Evolutionary conservation across 2,888 invertebrate genomes (phyloP).

Genomic region (Endotricha flammealis): DNA sequence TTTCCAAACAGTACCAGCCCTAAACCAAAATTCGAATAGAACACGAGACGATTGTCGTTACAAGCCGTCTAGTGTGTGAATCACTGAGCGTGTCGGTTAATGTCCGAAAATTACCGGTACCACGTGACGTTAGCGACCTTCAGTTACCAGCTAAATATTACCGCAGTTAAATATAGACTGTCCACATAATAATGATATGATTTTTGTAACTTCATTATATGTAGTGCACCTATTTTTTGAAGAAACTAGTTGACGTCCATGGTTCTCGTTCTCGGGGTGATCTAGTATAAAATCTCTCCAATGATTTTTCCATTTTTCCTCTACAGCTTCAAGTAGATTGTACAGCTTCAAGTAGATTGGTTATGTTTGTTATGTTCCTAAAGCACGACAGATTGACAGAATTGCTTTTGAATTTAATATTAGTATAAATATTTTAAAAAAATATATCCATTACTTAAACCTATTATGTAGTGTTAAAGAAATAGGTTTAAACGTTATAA

Average conservation of each 20-base stretch:
- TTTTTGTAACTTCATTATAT: constrained; percentile 1
- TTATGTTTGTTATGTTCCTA: too few species aligned
- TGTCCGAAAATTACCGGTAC: constrained; percentile 46
- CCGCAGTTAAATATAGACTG: constrained; percentile 20
- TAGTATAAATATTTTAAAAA: too few species aligned
- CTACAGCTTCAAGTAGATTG: background rate
- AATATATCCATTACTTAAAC: too few species aligned
- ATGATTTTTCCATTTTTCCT: background rate
- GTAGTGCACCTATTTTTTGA: background rate
- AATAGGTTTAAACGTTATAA: too few species aligned
- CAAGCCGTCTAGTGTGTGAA: constrained; percentile 28
- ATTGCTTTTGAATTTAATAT: too few species aligned
- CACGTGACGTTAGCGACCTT: constrained; percentile 36
- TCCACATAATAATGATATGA: background rate
- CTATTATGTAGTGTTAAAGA: too few species aligned
- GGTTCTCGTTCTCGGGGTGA: background rate
- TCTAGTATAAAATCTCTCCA: background rate
- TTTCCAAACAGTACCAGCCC: too few species aligned
- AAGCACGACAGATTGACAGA: too few species aligned
- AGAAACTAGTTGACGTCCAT: background rate
- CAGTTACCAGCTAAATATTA: constrained; percentile 28
- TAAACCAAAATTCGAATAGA: background rate
- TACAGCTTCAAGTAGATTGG: too few species aligned
- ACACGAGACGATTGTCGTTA: constrained; percentile 20
- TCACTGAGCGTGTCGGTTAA: constrained; percentile 56